Evolutionary conservation across 2,888 invertebrate species (phyloP), one percentile per base, ranked within the genome.

Genomic region (Harpagoxenus sublaevis): DNA sequence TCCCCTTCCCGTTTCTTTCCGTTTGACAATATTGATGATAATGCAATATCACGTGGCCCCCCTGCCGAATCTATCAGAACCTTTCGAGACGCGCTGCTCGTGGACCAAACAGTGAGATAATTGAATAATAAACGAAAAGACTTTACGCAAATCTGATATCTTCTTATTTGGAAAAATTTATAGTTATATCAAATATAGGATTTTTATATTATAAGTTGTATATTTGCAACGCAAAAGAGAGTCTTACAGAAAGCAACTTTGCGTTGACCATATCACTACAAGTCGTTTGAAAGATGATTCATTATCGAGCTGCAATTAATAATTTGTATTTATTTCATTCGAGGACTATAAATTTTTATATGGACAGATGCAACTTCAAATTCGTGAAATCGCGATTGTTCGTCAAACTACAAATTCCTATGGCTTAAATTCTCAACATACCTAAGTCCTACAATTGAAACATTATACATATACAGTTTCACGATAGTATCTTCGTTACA

Each of bases 351-450:
- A 12, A 10, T 71, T 39, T 57, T 55, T 39, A 23, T 18, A 28
- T 6, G 1, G 23, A 73, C 15, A 53, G 15, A 28, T 39, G 10
- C 15, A 73, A 57, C n/a, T 73, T 75, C 63, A 31, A 9, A 45
- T 31, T n/a, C n/a, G 12, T 75, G n/a, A 9, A 31, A 28, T 31
- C 12, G n/a, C 42, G 45, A 35, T 62, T 74, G 60, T 9, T 60
- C 18, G 12, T n/a, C 42, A 51, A 31, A 31, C 8, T 28, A 12
- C 28, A 31, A 75, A 77, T 66, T 23, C 63, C 42, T 65, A 35
- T 1, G 35, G 35, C 23, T 77, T 65, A 65, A 77, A 66, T 77
- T 77, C 48, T 77, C 18, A 35, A n/a, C 75, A 66, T 77, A 66
- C 23, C 65, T 65, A 35, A 15, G 5, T 5, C 10, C 39, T 66